phyloP scores from a whole-genome alignment of 2,113 vertebrate species.

The Orthonyx spaldingii region DNA sequence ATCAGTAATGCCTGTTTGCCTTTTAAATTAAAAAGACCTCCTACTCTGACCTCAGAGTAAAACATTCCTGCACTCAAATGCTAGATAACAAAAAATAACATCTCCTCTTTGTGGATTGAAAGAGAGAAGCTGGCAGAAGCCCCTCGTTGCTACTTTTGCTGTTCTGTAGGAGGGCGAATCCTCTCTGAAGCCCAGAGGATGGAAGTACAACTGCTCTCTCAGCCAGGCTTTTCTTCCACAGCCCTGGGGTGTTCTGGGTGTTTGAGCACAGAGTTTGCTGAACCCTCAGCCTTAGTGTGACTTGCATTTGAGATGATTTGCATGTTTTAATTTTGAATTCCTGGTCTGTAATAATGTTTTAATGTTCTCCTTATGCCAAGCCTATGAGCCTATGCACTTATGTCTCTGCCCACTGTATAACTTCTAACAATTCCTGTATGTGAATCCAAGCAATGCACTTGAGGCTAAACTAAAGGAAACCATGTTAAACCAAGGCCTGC shows the following conservation, averaged over 20 bases:
- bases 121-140: background rate
- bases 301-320: background rate
- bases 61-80: slow-evolving; percentile 18
- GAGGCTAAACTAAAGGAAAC: background rate
- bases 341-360: background rate
- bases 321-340: background rate
- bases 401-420: background rate
- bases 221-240: background rate
- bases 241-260: background rate
- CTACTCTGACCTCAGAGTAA: slow-evolving; percentile 26
- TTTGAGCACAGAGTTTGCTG: background rate
- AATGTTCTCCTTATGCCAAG: background rate
- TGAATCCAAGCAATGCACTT: background rate
- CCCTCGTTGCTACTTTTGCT: background rate
- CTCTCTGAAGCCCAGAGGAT: background rate
- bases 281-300: background rate
- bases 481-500: rapidly evolving
- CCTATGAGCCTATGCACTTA: background rate
- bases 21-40: slow-evolving; percentile 51
- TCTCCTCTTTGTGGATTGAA: background rate
- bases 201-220: background rate
- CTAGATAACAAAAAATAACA: slow-evolving; percentile 27
- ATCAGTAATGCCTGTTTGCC: slow-evolving; percentile 54
- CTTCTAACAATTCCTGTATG: background rate
- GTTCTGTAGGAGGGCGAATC: background rate